phyloP scores from a whole-genome alignment of 2,113 vertebrate genomes.

The Rana temporaria region DNA sequence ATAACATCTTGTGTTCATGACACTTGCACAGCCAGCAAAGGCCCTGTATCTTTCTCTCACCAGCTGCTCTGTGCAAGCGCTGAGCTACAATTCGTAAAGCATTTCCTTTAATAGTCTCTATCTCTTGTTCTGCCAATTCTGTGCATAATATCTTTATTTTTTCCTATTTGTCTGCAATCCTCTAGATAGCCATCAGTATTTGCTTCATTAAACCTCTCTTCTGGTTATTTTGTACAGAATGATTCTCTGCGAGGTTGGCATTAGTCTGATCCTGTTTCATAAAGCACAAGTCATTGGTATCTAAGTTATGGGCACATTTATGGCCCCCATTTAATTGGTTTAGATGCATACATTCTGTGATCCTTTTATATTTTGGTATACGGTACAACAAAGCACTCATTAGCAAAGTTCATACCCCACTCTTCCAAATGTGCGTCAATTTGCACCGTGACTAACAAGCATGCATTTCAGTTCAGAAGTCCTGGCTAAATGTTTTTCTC shows the following conservation, averaged over 20 bases:
- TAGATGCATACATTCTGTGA: conserved; percentile 54
- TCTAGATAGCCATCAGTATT: conserved; percentile 63
- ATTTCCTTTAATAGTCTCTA: conserved; percentile 62
- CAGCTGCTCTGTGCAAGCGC: conserved; percentile 66
- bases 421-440: conserved; percentile 51
- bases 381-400: conserved; percentile 54
- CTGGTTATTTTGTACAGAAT: conserved; percentile 60
- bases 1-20: conserved; percentile 49
- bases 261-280: conserved; percentile 51
- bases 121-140: conserved; percentile 67
- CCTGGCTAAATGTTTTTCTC: conserved; percentile 45
- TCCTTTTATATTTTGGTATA: conserved; percentile 55
- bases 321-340: conserved; percentile 52
- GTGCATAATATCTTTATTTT: conserved; percentile 61
- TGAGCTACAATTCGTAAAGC: conserved; percentile 63
- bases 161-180: conserved; percentile 63
- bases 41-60: conserved; percentile 61
- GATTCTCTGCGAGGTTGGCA: conserved; percentile 56
- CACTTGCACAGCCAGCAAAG: conserved; percentile 44
- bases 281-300: conserved; percentile 52
- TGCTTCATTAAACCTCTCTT: conserved; percentile 69
- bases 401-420: conserved; percentile 50
- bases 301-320: conserved; percentile 57
- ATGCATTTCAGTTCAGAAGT: conserved; percentile 46
- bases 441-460: conserved; percentile 51